Evolutionary conservation across 2,113 vertebrate species (phyloP), one percentile per base, ranked within the genome.

Genomic region (Tenebrosternarchus preto): DNA sequence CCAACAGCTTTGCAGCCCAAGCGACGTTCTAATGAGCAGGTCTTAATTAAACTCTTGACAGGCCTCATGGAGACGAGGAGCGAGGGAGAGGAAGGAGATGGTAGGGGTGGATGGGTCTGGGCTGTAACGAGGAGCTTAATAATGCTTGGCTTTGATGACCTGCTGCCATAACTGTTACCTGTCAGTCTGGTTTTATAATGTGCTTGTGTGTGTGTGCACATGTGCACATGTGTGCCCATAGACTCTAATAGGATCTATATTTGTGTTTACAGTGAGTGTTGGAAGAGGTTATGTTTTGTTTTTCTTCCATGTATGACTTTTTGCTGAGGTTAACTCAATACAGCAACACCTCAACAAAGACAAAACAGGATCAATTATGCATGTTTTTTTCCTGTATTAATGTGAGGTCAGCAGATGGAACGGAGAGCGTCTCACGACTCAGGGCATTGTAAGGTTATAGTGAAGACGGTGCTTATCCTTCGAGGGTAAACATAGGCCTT

Each of bases 91-190:
- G 50, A 59, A 43, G 68, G 69, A 60, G 24, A 46, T 36, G 36
- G 39, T 70, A 17, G 22, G 11, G 36, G 22, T 12, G 27, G 76
- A 79, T 53, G 36, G 36, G 68, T 72, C 59, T 70, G 69, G 46
- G 67, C 85, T 71, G 76, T 78, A 59, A 76, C 82, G 85, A 82
- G 77, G 22, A 70, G 84, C 76, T 88, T 87, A 87, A 87, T 82
- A 85, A 78, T 85, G 0, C 0, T 0, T 25, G 85, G 76, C 5
- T 80, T 89, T 75, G 85, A 84, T 88, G 84, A 76, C 67, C 72
- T 86, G 83, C 85, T 82, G 63, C 74, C 79, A 77, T 53, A 66
- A 64, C 67, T 56, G 82, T 80, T 76, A 61, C 66, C 80, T 82
- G 76, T 87, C 85, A 85, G 53, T 0, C 1, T 79, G 83, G 79